These are phyloP conservation scores for Hestina assimilis DNA, from an alignment of 1,140 invertebrate species.

Conservation along the genomic window DNA sequence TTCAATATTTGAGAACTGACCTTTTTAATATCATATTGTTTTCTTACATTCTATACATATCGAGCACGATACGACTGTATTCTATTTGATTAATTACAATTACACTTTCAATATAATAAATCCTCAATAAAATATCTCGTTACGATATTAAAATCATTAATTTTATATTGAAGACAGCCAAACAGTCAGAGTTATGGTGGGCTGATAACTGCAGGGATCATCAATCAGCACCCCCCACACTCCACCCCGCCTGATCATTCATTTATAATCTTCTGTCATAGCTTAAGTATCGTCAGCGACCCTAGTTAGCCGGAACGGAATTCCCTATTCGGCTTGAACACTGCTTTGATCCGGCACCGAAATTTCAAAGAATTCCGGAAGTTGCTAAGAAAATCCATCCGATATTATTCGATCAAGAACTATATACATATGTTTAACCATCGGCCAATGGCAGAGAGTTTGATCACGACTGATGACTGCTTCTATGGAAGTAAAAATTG, in stretches of 20 bases:
- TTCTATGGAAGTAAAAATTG: too few species aligned
- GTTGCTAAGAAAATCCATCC: too few species aligned
- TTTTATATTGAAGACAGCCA: background rate
- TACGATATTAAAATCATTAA: background rate
- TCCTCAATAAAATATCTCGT: background rate
- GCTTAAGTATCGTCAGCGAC: background rate
- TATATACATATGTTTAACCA: too few species aligned
- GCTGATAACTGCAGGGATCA: background rate
- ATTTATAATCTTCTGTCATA: constrained; percentile 5
- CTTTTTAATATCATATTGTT: too few species aligned
- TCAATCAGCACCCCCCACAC: background rate
- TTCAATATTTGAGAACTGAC: too few species aligned
- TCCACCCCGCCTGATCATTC: background rate
- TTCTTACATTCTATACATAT: too few species aligned
- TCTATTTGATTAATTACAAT: background rate
- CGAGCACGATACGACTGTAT: background rate
- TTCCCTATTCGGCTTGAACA: too few species aligned
- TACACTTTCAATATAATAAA: background rate
- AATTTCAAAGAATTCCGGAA: too few species aligned
- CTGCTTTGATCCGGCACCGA: too few species aligned
- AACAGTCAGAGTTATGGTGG: constrained; percentile 1
- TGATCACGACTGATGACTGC: too few species aligned
- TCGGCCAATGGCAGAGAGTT: too few species aligned
- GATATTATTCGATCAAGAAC: constrained; percentile 1
- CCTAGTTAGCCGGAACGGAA: background rate